phyloP scores from a whole-genome alignment of 1,140 invertebrate genomes.

The Centruroides sculpturatus region DNA sequence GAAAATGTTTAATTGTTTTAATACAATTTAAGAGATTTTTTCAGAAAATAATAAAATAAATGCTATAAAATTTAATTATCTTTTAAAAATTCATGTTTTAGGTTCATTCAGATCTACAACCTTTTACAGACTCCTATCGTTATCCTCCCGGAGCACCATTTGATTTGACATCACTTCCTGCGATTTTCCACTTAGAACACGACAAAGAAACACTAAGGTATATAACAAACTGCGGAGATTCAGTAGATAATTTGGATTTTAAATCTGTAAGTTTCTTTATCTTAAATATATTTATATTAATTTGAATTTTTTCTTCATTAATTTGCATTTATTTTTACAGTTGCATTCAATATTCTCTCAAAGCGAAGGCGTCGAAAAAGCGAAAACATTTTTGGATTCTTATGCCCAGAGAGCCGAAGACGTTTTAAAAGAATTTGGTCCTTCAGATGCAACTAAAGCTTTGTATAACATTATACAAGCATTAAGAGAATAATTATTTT shows the following conservation, averaged over 20 bases:
- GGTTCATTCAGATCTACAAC: conserved; percentile 28
- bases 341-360: conserved; percentile 45
- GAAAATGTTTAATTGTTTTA: no score
- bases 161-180: conserved; percentile 56
- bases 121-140: conserved; percentile 21
- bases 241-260: conserved; percentile 52
- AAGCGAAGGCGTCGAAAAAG: conserved; percentile 54
- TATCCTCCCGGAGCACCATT: conserved; percentile 28
- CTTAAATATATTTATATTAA: neutral
- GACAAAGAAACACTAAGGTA: conserved; percentile 51
- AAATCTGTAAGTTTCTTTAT: conserved; percentile 11
- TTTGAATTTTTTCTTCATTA: neutral
- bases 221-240: conserved; percentile 51
- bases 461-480: conserved; percentile 27
- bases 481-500: conserved; percentile 7
- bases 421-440: conserved; percentile 41
- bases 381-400: conserved; percentile 54
- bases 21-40: no score
- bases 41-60: no score
- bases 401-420: conserved; percentile 58
- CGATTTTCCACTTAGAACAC: conserved; percentile 63
- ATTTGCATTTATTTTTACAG: conserved; percentile 37
- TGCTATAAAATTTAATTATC: no score
- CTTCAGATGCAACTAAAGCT: conserved; percentile 25
- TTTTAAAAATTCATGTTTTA: conserved; percentile 12